Evolutionary conservation across 2,797 vertebrate species (phyloP).

Genomic region (Danio kyathit): DNA sequence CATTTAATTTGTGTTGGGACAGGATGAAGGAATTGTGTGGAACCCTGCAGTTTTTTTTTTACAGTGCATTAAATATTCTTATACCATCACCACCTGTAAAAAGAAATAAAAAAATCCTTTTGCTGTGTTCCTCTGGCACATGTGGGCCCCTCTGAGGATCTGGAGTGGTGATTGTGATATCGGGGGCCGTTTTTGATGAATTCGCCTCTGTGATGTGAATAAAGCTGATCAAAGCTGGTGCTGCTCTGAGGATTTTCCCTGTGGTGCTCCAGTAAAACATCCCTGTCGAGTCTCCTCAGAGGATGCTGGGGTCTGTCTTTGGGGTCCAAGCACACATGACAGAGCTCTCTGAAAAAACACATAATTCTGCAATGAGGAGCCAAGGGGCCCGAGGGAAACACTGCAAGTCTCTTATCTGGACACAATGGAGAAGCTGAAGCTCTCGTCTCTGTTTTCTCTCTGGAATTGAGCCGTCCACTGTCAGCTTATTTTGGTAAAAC

Average conservation of each 20-base stretch:
- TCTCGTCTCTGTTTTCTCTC: conserved; percentile 20
- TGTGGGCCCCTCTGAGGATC: neutral
- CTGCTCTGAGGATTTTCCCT: conserved; percentile 41
- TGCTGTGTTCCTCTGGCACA: neutral
- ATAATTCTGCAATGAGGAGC: conserved; percentile 78
- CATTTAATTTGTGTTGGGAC: too few relatives aligned
- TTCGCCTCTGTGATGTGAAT: conserved; percentile 2
- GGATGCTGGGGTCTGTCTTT: conserved; percentile 66
- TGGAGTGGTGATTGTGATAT: conserved; percentile 31
- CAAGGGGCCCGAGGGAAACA: conserved; percentile 67
- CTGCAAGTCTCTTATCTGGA: conserved; percentile 65
- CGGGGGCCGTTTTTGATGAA: neutral
- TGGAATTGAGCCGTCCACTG: neutral
- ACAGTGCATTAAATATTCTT: too few relatives aligned
- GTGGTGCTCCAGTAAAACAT: conserved; percentile 49
- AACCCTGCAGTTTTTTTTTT: too few relatives aligned
- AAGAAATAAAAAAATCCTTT: neutral
- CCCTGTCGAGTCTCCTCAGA: conserved; percentile 53
- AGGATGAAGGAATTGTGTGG: too few relatives aligned
- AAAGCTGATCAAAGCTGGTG: conserved; percentile 43
- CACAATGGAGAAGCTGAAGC: conserved; percentile 64
- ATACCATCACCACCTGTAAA: neutral
- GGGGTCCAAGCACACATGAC: conserved; percentile 82
- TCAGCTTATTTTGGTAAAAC: too few relatives aligned
- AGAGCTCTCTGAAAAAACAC: conserved; percentile 82